Base-by-base conservation (phyloP, 2,797 vertebrate genomes). In the Acanthurus tractus region DNA sequence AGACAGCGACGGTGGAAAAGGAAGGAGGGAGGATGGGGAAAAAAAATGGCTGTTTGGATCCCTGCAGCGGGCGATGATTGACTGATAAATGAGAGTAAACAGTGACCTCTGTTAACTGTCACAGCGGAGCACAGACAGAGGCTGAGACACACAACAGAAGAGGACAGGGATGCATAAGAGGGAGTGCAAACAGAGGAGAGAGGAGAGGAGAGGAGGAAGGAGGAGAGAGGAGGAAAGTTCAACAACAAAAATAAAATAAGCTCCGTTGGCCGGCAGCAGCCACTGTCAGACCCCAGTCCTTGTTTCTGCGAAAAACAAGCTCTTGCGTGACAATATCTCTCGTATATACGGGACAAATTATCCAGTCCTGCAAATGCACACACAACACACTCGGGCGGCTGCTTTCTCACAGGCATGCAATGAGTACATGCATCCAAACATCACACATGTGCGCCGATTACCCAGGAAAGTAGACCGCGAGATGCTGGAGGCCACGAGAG, bases 81-180 rank as follows among this genome's bases (percentile, higher is more conserved):
- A 93, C 92, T 92, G 86, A 94, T 93, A 94, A 94, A 95, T 89
- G 91, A 90, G 90, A 91, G 90, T 92, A 94, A 95, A 93, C 93
- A 93, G 92, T 93, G 91, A 92, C 91, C 88, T 95, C 92, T 94
- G 94, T 85, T 94, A 88, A 85, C 92, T 95, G 94, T 95, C 94
- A 95, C 85, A 87, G 82, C 84, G 3, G 81, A 88, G 86, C 92
- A 90, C 59, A 14, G 78, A 76, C 74, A 75, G 59, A 72, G 57
- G 79, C 67, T 63, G 88, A 93, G 85, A 83, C 78, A 76, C 75
- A 63, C 66, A 84, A 90, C 87, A 83, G 62, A 78, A 79, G 79
- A 78, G 81, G 88, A 92, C 84, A 81, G 71, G 63, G 72, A 78
- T 8, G 6, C 66, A 74, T 50, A 45, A 54, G 1, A 67, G 61